A percentile compares a stretch with the other conserved stretches of the same genome.
Conservation (phyloP, 2,113 vertebrate genomes). For the Passer domesticus region DNA sequence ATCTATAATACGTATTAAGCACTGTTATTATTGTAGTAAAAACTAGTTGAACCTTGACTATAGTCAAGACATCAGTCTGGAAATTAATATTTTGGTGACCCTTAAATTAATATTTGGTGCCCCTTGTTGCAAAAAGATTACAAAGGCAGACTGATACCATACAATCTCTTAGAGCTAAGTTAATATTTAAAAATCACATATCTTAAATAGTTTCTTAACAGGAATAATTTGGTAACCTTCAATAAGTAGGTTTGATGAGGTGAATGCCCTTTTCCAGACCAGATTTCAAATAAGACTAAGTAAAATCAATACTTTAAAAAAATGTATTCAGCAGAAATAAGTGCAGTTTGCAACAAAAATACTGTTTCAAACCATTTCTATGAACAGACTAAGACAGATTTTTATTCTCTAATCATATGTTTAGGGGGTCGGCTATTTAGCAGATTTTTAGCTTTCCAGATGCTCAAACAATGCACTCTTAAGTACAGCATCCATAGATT, state of each 20-base stretch:
- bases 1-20: neutral
- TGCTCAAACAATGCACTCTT: constrained; percentile 76
- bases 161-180: neutral
- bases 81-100: constrained; percentile 6
- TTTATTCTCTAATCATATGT: constrained; percentile 84
- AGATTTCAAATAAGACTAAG: constrained; percentile 38
- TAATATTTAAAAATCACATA: constrained; percentile 34
- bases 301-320: constrained; percentile 41
- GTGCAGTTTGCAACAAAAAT: constrained; percentile 24
- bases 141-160: neutral
- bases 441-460: constrained; percentile 79
- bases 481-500: constrained; percentile 75
- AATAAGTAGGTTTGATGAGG: constrained; percentile 54
- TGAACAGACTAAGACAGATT: constrained; percentile 70
- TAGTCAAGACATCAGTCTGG: neutral
- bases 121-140: neutral
- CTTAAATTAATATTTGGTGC: neutral
- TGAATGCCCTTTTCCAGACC: constrained; percentile 27
- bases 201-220: constrained; percentile 17
- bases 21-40: neutral
- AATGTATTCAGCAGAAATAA: neutral
- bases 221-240: constrained; percentile 55
- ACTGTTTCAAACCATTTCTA: constrained; percentile 64
- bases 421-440: constrained; percentile 73
- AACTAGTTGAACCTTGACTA: neutral